Evolutionary conservation across 2,888 invertebrate species (phyloP).

Genomic region (Patella pellucida): DNA sequence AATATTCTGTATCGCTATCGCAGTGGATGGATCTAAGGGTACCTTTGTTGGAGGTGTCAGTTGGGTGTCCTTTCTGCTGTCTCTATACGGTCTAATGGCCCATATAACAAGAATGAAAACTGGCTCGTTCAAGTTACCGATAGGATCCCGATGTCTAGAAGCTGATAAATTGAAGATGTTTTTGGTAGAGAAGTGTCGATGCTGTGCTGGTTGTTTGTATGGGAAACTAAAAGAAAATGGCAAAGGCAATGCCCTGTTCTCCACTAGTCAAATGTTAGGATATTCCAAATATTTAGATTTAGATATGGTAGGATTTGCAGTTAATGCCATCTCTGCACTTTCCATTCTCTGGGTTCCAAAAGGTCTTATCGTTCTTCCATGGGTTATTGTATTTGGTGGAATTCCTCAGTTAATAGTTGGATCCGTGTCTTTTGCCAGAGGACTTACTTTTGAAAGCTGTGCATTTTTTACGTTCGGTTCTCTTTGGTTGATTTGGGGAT

Average conservation of each 20-base stretch:
- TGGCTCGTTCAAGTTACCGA: constrained; percentile 39
- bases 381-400: constrained; percentile 48
- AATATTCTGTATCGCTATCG: constrained; percentile 39
- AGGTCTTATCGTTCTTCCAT: constrained; percentile 41
- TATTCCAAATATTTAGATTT: constrained; percentile 48
- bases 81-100: constrained; percentile 48
- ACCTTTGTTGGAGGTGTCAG: constrained; percentile 43
- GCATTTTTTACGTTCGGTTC: constrained; percentile 44
- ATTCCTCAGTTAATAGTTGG: constrained; percentile 45
- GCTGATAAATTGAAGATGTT: constrained; percentile 24
- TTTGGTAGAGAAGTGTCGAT: constrained; percentile 22
- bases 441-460: constrained; percentile 49
- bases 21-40: constrained; percentile 36
- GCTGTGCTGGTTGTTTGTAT: constrained; percentile 33
- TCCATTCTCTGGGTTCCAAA: constrained; percentile 42
- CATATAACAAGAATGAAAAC: constrained; percentile 37
- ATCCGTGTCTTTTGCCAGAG: constrained; percentile 47
- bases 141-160: constrained; percentile 34
- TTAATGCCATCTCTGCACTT: constrained; percentile 44
- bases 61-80: constrained; percentile 45
- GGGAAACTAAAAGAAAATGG: constrained; percentile 22
- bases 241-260: constrained; percentile 24
- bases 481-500: constrained; percentile 53
- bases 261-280: constrained; percentile 41
- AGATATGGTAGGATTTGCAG: constrained; percentile 45